Conservation (phyloP, 2,113 vertebrate genomes). For the Labrus mixtus region DNA sequence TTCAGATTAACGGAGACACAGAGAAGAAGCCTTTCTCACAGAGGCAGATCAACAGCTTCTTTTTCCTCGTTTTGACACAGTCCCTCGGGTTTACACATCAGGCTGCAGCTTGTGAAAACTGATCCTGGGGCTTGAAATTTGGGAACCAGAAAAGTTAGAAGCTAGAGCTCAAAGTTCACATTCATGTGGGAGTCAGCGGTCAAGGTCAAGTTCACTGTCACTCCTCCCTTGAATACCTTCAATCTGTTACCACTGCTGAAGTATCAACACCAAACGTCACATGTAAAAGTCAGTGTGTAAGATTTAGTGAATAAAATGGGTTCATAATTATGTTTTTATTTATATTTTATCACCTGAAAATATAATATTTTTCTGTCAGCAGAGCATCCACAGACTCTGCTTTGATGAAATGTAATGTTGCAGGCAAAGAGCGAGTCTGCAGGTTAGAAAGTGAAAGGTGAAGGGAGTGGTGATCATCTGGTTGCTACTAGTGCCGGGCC, state of each 20-base stretch:
- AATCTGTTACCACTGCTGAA: conserved; percentile 36
- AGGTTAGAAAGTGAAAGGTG: too few species aligned
- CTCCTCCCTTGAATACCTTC: conserved; percentile 13
- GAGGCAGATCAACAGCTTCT: conserved; percentile 14
- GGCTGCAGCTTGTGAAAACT: background rate
- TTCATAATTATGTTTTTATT: too few species aligned
- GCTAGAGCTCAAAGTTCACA: conserved; percentile 25
- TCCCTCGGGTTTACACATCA: conserved; percentile 25
- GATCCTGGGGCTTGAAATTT: background rate
- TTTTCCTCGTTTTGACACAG: background rate
- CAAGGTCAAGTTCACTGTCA: conserved; percentile 42
- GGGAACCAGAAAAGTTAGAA: conserved; percentile 3
- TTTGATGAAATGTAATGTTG: too few species aligned
- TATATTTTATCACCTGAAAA: too few species aligned
- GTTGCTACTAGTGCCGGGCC: too few species aligned
- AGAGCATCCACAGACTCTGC: too few species aligned
- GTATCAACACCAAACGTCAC: background rate
- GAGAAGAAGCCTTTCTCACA: conserved; percentile 27
- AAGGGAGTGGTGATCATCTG: too few species aligned
- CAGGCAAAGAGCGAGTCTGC: too few species aligned
- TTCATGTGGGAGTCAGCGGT: background rate
- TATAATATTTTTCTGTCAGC: too few species aligned
- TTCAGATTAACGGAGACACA: conserved; percentile 34
- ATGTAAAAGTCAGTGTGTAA: background rate
- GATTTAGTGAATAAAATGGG: background rate